Conservation (phyloP, 2,888 invertebrate genomes). For the Masnerella sp. region DNA sequence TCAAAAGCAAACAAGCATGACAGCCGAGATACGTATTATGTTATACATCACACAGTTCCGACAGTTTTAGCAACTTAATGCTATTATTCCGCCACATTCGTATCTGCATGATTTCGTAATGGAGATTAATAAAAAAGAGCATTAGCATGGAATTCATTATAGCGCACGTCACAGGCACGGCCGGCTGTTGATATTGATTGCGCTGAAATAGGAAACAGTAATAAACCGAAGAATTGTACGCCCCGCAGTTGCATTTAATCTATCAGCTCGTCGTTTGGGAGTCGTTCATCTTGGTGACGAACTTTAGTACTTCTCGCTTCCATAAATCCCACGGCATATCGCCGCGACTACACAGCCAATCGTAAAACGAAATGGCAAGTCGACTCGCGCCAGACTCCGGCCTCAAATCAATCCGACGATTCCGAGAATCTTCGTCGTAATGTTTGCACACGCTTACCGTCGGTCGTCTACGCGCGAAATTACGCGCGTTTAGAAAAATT, state of each 20-base stretch:
- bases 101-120: constrained; percentile 1
- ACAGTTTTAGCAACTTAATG: constrained; percentile 15
- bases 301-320: constrained; percentile 59
- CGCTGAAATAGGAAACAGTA: constrained; percentile 37
- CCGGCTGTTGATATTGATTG: constrained; percentile 43
- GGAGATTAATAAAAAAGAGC: constrained; percentile 4
- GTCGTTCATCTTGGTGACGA: constrained; percentile 59
- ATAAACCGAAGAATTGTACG: constrained; percentile 50
- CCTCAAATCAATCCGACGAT: constrained; percentile 58
- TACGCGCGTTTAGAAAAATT: too few relatives aligned
- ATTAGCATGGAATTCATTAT: not conserved
- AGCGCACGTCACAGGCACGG: constrained; percentile 1
- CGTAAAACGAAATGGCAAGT: constrained; percentile 59
- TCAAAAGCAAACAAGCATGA: constrained; percentile 30
- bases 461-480: too few relatives aligned
- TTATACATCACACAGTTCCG: constrained; percentile 9
- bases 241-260: constrained; percentile 51
- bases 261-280: constrained; percentile 56
- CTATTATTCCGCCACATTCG: not conserved
- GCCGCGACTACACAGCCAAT: constrained; percentile 56
- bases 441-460: too few relatives aligned
- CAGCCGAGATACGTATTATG: constrained; percentile 21
- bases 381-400: constrained; percentile 35
- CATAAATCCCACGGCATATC: constrained; percentile 59
- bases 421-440: constrained; percentile 43